These are phyloP conservation scores for Pheosia gnoma DNA, from an alignment of 2,888 invertebrate species.

Conservation along the genomic window DNA sequence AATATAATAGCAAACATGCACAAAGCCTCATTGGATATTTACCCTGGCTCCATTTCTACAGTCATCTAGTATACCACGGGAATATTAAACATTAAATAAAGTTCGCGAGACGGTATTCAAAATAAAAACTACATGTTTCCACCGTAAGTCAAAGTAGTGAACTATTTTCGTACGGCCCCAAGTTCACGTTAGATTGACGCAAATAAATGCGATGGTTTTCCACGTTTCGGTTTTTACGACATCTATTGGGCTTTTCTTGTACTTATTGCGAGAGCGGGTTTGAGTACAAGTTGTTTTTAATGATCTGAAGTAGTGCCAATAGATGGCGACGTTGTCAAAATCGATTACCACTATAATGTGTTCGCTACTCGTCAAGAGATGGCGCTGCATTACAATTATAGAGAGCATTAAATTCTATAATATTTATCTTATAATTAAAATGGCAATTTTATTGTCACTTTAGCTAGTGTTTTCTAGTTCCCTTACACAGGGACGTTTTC, in stretches of 20 bases:
- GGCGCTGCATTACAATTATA: slow-evolving; percentile 25
- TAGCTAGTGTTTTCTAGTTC: no score
- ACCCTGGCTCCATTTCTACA: slow-evolving; percentile 76
- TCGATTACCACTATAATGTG: slow-evolving; percentile 12
- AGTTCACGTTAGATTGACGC: slow-evolving; percentile 74
- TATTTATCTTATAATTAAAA: no score
- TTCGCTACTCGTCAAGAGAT: slow-evolving; percentile 41
- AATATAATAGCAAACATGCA: slow-evolving; percentile 46
- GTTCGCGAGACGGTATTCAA: slow-evolving; percentile 70
- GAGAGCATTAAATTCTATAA: no score
- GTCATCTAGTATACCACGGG: slow-evolving; percentile 59
- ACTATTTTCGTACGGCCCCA: slow-evolving; percentile 78
- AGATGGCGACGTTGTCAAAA: slow-evolving; percentile 52
- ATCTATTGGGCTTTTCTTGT: slow-evolving; percentile 8
- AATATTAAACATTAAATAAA: slow-evolving; percentile 60
- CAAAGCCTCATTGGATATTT: slow-evolving; percentile 58
- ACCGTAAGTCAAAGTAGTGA: slow-evolving; percentile 77
- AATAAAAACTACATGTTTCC: slow-evolving; percentile 82
- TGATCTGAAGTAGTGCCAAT: slow-evolving; percentile 7
- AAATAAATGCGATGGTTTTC: slow-evolving; percentile 49
- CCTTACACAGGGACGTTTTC: no score
- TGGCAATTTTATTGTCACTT: no score
- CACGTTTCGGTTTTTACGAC: slow-evolving; percentile 21
- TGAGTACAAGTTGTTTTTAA: slow-evolving; percentile 13
- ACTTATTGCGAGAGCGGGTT: slow-evolving; percentile 4